Base-by-base conservation (phyloP, 2,888 invertebrate genomes). In the Lasioglossum pauxillum region DNA sequence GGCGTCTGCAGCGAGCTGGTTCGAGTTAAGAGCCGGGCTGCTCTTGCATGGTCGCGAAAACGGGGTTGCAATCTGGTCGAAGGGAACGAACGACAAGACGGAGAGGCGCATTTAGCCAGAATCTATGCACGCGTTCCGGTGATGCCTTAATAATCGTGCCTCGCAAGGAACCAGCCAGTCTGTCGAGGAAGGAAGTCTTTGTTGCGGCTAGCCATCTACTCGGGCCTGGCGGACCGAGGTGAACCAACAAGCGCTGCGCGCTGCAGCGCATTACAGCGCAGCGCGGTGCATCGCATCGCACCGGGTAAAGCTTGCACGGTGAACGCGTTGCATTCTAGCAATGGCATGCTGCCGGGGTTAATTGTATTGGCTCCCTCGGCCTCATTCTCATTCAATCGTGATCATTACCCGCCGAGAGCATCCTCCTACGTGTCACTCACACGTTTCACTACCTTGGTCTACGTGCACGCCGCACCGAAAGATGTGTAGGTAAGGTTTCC, bases 321-420 rank as follows among this genome's bases (percentile, higher is more conserved):
- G 89, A 86, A 89, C 83, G 88, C 87, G 88, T 91, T 87, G 91
- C 91, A 91, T 92, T 92, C 92, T 90, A 90, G 92, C 93, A 91
- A 92, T 91, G 94, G 93, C 91, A 93, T 91, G 93, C 89, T 93
- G 89, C 90, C 91, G 92, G 86, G 92, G 93, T 94, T 94, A 94
- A 94, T 94, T 94, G 94, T 94, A 93, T 93, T 93, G 93, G 93
- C 92, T 93, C 90, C 92, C 92, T 92, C 93, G 92, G 92, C 93
- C 94, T 94, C 93, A 94, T 94, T 94, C 93, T 92, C 94, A 94
- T 94, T 94, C 94, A 94, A 94, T 94, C 94, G 93, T 94, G 94
- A 94, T 94, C 94, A 94, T 94, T 93, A 93, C 92, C 90, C 91
- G 91, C 91, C 90, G 90, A 91, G 92, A 92, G 92, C 92, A 93